phyloP scores from a whole-genome alignment of 1,140 invertebrate genomes.

The Lepidurus packardi region DNA sequence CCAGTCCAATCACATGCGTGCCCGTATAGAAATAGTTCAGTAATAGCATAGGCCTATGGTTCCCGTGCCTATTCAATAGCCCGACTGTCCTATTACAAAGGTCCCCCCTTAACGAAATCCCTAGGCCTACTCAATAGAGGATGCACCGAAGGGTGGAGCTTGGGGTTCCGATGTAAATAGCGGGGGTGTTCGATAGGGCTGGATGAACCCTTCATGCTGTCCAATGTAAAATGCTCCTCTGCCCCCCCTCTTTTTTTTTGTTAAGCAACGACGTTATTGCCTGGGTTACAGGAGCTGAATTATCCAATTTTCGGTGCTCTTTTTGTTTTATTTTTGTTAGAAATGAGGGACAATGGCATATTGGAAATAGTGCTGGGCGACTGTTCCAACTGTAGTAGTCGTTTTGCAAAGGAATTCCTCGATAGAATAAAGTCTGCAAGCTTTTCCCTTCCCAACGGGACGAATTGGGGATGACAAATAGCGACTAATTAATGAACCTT shows the following conservation, averaged over 20 bases:
- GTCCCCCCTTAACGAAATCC: neutral
- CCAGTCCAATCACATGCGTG: neutral
- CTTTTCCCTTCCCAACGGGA: too few species aligned
- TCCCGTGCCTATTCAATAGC: neutral
- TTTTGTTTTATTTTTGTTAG: neutral
- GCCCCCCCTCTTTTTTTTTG: neutral
- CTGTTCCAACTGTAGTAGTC: neutral
- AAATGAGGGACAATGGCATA: neutral
- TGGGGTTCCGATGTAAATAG: constrained; percentile 9
- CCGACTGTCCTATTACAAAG: neutral
- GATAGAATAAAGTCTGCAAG: too few species aligned
- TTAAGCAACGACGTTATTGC: neutral
- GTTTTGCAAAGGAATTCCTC: too few species aligned
- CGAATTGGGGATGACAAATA: too few species aligned
- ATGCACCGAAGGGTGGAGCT: neutral
- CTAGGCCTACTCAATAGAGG: constrained; percentile 21
- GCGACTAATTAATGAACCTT: too few species aligned
- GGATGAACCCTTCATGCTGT: neutral
- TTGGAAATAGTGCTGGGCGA: neutral
- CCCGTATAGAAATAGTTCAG: neutral
- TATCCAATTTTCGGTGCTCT: neutral
- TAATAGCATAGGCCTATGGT: neutral
- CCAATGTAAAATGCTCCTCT: neutral
- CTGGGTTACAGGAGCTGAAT: neutral
- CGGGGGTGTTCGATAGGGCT: constrained; percentile 8